phyloP scores from a whole-genome alignment of 2,888 invertebrate genomes.

The Hyposoter dolosus region DNA sequence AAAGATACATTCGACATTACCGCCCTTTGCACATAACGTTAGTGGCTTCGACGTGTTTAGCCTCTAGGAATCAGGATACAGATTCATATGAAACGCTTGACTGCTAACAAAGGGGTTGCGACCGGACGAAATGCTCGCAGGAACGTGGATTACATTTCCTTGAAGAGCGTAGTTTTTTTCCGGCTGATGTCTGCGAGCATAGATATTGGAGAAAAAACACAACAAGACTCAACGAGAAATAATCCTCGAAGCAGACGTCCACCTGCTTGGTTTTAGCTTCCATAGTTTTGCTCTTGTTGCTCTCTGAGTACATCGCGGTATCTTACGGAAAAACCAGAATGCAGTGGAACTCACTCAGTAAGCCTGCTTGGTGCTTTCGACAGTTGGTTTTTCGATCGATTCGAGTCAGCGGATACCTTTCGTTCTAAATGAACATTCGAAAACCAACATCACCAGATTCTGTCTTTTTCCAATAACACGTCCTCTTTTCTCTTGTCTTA shows the following conservation, averaged over 20 bases:
- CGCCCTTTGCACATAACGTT: constrained; percentile 6
- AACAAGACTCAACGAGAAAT: constrained; percentile 48
- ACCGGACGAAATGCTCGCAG: background rate
- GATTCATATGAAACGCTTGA: background rate
- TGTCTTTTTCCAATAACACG: background rate
- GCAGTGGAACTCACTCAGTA: constrained; percentile 53
- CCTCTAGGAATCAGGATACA: constrained; percentile 17
- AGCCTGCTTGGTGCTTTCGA: background rate
- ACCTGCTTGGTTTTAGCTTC: constrained; percentile 53
- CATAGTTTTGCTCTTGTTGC: constrained; percentile 37
- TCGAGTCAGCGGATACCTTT: constrained; percentile 19
- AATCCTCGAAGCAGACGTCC: constrained; percentile 47
- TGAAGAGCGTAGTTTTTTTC: background rate
- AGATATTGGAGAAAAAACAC: background rate
- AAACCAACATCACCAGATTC: constrained; percentile 24
- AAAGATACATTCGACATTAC: constrained; percentile 15
- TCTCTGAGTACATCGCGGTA: background rate
- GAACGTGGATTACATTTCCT: constrained; percentile 7
- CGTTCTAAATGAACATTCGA: constrained; percentile 45
- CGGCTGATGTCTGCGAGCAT: background rate
- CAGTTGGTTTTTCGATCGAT: constrained; percentile 16
- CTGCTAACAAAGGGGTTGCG: background rate
- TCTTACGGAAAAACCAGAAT: constrained; percentile 43
- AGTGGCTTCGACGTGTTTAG: constrained; percentile 27
- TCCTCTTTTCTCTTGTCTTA: background rate